Evolutionary conservation across 1,140 invertebrate species (phyloP).

Genomic region (Bombus confusus): DNA sequence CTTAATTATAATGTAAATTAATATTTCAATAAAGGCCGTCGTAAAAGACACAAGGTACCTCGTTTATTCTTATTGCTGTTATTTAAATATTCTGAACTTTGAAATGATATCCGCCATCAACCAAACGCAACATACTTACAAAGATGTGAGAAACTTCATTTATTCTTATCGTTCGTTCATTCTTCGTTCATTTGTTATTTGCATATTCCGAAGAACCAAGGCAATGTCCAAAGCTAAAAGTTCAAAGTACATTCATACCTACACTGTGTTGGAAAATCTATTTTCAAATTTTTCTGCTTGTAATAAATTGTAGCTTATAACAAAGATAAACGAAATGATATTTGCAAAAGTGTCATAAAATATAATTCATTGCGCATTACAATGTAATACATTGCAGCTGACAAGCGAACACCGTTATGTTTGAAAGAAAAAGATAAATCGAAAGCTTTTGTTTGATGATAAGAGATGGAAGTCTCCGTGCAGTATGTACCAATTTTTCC

Average conservation of each 20-base stretch:
- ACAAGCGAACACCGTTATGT: background rate
- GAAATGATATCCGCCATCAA: background rate
- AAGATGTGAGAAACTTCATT: background rate
- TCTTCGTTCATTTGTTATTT: background rate
- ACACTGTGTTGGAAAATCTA: background rate
- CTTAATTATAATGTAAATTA: background rate
- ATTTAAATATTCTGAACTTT: background rate
- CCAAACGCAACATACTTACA: background rate
- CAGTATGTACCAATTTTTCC: background rate
- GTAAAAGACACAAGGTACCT: background rate
- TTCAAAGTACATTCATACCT: no score
- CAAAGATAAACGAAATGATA: background rate
- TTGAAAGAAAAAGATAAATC: background rate
- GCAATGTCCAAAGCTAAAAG: background rate
- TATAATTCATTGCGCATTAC: background rate
- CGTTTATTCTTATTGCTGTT: background rate
- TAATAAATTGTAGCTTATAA: background rate
- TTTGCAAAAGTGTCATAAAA: background rate
- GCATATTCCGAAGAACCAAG: background rate
- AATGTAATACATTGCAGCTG: background rate
- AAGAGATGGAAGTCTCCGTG: background rate
- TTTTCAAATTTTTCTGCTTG: background rate
- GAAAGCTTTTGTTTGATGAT: background rate
- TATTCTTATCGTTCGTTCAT: background rate
- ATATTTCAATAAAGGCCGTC: background rate